phyloP scores from a whole-genome alignment of 2,888 invertebrate genomes.

The Limnephilus auricula region DNA sequence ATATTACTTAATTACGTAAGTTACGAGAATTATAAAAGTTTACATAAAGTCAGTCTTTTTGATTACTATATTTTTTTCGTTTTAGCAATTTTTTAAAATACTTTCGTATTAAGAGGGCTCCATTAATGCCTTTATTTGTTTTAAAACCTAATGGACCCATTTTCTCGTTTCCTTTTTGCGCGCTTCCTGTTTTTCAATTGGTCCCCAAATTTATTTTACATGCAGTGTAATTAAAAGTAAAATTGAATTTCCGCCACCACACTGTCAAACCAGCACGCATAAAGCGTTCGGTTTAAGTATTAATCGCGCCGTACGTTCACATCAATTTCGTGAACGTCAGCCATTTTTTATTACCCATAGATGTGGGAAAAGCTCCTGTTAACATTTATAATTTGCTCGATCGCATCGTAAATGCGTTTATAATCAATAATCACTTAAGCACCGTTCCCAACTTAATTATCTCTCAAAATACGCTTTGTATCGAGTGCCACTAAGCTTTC shows the following conservation, averaged over 20 bases:
- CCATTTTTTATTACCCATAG: not conserved
- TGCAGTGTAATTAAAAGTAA: not conserved
- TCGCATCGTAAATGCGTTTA: conserved; percentile 32
- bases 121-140: not conserved
- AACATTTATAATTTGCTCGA: conserved; percentile 4
- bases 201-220: not conserved
- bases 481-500: not conserved
- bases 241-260: not conserved
- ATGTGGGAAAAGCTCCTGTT: not conserved
- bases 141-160: not conserved
- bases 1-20: no score
- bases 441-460: conserved; percentile 3
- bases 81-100: no score
- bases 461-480: conserved; percentile 30
- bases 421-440: not conserved
- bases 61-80: not conserved
- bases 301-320: not conserved
- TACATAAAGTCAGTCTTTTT: not conserved
- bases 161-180: not conserved
- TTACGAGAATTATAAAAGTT: no score
- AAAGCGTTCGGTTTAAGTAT: no score
- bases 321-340: not conserved
- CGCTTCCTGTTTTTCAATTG: not conserved
- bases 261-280: not conserved
- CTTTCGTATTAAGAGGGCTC: not conserved